Evolutionary conservation across 1,140 invertebrate species (phyloP), one percentile per base, ranked within the genome.

Genomic region (Drosophila arawakana): DNA sequence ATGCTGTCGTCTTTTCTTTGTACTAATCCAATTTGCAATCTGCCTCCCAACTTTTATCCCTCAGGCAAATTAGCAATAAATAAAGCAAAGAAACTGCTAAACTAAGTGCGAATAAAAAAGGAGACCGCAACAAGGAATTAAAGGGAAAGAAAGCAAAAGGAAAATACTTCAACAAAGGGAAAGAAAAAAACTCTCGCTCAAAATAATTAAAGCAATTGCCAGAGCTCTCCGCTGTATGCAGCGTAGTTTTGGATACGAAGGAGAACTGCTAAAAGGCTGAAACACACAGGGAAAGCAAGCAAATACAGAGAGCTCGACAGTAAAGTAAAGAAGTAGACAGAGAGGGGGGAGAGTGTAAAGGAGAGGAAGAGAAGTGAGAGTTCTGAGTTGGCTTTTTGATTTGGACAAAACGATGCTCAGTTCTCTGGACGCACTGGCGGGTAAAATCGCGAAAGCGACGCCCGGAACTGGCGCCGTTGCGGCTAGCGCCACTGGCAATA

Each of bases 391-490:
- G 7, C 34, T 30, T 52, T n/a, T 9, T 18, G 8, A 0, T 7
- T 13, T 35, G 9, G 10, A 15, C 43, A 47, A 61, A 57, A 63
- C 39, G 39, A 96, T 96, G 96, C 93, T 97, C 90, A 95, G 96
- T 92, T 96, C 96, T 70, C 93, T 96, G 92, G 96, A 96, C 93
- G 95, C 95, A 92, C 93, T 96, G 93, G 96, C 96, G 92, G 95
- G 95, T 84, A 97, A 97, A 93, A 95, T 96, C 93, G 96, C 96
- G 92, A 96, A 96, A 72, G 80, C 84, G 54, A 89, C 84, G 52
- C 85, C 84, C 15, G 84, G 78, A 25, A 89, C 85, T 0, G 85
- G 84, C 3, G 78, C 79, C 25, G 79, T 82, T 7, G 65, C 86
- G 57, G 84, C 77, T 47, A 75, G 52, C 46, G 61, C 59, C 55